Percentiles rank a stretch among this genome's conserved stretches.
Conservation (phyloP, 1,140 invertebrate species). For the Rhopalosiphum padi region DNA sequence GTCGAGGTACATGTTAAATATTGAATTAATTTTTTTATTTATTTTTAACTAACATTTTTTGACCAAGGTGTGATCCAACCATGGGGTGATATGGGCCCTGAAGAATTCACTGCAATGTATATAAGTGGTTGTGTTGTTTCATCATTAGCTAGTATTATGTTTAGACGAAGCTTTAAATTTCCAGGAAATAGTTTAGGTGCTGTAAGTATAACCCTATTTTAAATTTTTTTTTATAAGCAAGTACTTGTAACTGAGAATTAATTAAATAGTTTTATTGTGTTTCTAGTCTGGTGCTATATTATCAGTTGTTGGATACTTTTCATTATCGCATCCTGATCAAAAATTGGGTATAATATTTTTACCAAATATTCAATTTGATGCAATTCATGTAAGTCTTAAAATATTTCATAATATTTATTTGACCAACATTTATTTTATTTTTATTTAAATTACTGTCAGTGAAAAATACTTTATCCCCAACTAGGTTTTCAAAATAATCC, state of each 20-base stretch:
- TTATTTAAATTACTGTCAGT: background rate
- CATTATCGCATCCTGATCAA: slow-evolving; percentile 84
- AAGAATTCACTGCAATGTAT: slow-evolving; percentile 93
- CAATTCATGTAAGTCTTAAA: slow-evolving; percentile 71
- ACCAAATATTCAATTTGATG: slow-evolving; percentile 86
- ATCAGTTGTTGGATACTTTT: slow-evolving; percentile 85
- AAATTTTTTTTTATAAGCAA: background rate
- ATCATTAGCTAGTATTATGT: slow-evolving; percentile 83
- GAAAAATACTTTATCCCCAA: background rate
- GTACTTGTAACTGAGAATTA: background rate
- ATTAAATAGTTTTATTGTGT: slow-evolving; percentile 56
- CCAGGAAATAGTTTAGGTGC: slow-evolving; percentile 86
- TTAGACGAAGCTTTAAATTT: slow-evolving; percentile 74
- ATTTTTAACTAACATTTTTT: background rate
- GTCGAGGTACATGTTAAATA: slow-evolving; percentile 62
- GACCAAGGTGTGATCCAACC: slow-evolving; percentile 37
- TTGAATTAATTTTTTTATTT: background rate
- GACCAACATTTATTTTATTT: background rate
- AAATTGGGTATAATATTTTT: slow-evolving; percentile 89
- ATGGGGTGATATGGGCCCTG: slow-evolving; percentile 62
- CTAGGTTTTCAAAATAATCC: too few relatives aligned
- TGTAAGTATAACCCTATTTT: slow-evolving; percentile 69
- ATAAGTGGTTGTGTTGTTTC: slow-evolving; percentile 86
- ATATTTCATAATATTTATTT: background rate
- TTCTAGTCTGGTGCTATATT: slow-evolving; percentile 93